Conservation (phyloP, 2,888 invertebrate genomes). For the Melanargia galathea region DNA sequence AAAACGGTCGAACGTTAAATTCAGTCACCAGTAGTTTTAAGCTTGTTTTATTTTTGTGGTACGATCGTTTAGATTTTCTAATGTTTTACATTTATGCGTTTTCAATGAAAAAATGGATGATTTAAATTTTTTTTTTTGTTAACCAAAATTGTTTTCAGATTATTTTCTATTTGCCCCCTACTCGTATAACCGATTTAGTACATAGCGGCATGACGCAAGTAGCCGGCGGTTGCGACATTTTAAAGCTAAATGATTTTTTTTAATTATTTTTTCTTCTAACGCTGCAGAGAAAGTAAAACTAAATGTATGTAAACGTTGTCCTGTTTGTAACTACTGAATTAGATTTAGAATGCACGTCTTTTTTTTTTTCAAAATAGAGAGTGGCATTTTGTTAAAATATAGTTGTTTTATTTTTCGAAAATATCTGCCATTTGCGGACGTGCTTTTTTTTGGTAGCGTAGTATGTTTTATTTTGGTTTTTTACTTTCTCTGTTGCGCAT, state of each 20-base stretch:
- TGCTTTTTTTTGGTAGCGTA: slow-evolving; percentile 38
- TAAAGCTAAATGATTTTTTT: slow-evolving; percentile 47
- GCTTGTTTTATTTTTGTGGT: too few species aligned
- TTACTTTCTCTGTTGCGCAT: slow-evolving; percentile 70
- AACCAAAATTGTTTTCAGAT: slow-evolving; percentile 43
- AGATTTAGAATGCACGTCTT: slow-evolving; percentile 43
- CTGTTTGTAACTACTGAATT: slow-evolving; percentile 23
- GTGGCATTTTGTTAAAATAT: slow-evolving; percentile 56
- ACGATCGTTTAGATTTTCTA: not conserved
- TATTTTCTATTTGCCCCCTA: slow-evolving; percentile 40
- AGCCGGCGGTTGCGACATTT: slow-evolving; percentile 41
- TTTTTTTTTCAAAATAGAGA: slow-evolving; percentile 45
- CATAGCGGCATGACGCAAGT: slow-evolving; percentile 58
- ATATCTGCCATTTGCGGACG: slow-evolving; percentile 34
- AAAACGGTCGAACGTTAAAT: too few species aligned
- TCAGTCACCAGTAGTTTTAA: too few species aligned
- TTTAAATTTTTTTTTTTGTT: slow-evolving; percentile 32
- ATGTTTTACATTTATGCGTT: not conserved
- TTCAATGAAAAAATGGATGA: not conserved
- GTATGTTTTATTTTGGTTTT: slow-evolving; percentile 40
- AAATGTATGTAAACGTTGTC: slow-evolving; percentile 63
- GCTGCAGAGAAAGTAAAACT: slow-evolving; percentile 80
- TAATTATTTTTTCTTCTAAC: slow-evolving; percentile 50
- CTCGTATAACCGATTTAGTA: slow-evolving; percentile 28
- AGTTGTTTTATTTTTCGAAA: not conserved